phyloP scores from a whole-genome alignment of 2,797 vertebrate genomes.

The Trachurus trachurus region DNA sequence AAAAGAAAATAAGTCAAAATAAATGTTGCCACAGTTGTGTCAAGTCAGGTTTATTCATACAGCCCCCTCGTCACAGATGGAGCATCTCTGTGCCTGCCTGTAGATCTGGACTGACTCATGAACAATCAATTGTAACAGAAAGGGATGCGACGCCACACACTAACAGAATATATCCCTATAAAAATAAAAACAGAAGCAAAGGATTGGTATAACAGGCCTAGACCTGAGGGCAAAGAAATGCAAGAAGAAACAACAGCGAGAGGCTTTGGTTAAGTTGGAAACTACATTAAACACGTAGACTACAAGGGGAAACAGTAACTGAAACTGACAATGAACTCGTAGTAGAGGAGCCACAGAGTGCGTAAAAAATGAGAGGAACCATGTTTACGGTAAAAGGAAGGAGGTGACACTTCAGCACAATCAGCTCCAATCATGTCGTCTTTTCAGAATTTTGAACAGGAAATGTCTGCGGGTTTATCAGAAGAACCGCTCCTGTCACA shows the following conservation, averaged over 20 bases:
- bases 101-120: conserved; percentile 13
- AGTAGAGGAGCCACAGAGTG: not conserved
- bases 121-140: not conserved
- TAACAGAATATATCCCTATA: not conserved
- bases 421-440: not conserved
- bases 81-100: not conserved
- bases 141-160: not conserved
- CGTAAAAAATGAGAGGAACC: not conserved
- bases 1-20: not conserved
- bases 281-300: too few species aligned
- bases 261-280: not conserved
- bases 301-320: not conserved
- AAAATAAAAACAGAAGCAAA: not conserved
- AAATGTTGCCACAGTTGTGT: not conserved
- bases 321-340: not conserved
- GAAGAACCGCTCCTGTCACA: too few species aligned
- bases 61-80: not conserved
- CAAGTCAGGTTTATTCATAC: not conserved
- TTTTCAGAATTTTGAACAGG: not conserved
- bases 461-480: not conserved
- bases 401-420: not conserved
- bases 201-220: not conserved
- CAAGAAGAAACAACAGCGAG: not conserved
- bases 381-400: not conserved
- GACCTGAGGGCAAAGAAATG: not conserved